Percentiles rank a stretch among this genome's conserved stretches.
These are phyloP conservation scores for Pangasianodon gigas DNA, from an alignment of 2,113 vertebrate genomes.

Conservation along the genomic window DNA sequence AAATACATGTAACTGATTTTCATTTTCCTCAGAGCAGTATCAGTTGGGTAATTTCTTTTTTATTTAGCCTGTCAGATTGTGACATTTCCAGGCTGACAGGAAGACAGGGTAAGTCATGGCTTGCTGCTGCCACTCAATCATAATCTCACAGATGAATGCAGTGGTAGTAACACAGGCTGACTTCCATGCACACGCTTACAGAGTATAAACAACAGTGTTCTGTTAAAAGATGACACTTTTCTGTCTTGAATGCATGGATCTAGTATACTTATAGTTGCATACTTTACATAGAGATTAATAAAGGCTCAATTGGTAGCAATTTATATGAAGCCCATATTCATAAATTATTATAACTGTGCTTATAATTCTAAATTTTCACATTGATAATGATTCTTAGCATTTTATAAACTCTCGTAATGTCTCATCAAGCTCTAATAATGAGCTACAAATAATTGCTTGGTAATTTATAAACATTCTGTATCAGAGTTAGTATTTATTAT, in stretches of 20 bases:
- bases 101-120: slow-evolving; percentile 68
- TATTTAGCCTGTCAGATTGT: slow-evolving; percentile 64
- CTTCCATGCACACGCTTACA: background rate
- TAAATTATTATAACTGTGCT: background rate
- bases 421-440: background rate
- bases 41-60: slow-evolving; percentile 65
- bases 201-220: background rate
- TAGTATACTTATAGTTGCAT: background rate
- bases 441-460: background rate
- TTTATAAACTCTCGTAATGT: background rate
- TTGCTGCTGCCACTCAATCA: slow-evolving; percentile 69
- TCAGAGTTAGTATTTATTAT: background rate
- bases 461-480: background rate
- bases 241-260: background rate
- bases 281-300: background rate
- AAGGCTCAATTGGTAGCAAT: background rate
- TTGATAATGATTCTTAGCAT: background rate
- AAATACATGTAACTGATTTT: slow-evolving; percentile 44
- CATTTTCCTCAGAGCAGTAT: slow-evolving; percentile 67
- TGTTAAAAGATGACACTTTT: background rate
- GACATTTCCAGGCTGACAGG: slow-evolving; percentile 68
- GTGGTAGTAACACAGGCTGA: slow-evolving; percentile 21
- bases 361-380: background rate
- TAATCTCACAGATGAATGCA: slow-evolving; percentile 58
- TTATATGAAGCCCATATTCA: no score